Conservation (phyloP, 2,113 vertebrate genomes). For the Tachuris rubrigastra region DNA sequence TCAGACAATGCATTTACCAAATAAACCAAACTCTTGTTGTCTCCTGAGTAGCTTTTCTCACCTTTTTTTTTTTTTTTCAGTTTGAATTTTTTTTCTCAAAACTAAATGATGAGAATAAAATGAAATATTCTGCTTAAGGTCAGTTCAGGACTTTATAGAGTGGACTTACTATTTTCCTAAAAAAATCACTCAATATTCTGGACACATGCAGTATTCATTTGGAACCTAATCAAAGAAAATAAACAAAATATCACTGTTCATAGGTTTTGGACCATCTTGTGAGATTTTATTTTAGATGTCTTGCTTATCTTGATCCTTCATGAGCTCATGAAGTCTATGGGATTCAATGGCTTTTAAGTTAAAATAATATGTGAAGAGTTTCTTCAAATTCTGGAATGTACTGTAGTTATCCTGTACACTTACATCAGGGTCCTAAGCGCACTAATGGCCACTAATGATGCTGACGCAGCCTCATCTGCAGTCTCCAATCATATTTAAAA, state of each 20-base stretch:
- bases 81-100: neutral
- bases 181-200: neutral
- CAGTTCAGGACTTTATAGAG: neutral
- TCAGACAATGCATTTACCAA: neutral
- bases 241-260: neutral
- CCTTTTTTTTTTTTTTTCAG: neutral
- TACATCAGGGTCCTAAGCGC: neutral
- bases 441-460: neutral
- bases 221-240: neutral
- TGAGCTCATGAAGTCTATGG: neutral
- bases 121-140: neutral
- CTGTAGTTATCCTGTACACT: neutral
- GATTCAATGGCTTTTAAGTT: neutral
- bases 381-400: neutral
- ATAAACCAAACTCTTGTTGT: neutral
- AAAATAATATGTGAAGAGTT: neutral
- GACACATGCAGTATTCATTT: neutral
- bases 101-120: neutral
- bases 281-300: neutral
- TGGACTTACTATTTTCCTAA: neutral
- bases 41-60: neutral
- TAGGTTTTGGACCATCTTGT: neutral
- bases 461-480: neutral
- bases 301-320: neutral
- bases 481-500: neutral